Evolutionary conservation across 2,113 vertebrate genomes (phyloP).

Genomic region (Xiphophorus hellerii): DNA sequence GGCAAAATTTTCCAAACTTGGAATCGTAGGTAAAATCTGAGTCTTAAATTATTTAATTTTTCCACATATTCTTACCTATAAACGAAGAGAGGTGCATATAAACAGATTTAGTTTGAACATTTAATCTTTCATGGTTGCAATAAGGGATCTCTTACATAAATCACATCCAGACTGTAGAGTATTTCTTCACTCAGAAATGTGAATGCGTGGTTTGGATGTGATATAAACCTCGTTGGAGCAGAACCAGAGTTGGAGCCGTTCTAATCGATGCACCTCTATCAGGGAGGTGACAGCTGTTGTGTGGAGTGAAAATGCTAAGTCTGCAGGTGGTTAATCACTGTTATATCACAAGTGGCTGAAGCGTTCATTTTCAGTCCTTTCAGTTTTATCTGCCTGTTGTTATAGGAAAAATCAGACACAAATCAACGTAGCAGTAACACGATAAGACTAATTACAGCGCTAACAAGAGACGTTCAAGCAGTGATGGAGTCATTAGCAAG

Average conservation of each 20-base stretch:
- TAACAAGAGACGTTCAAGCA: not conserved
- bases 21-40: too few relatives aligned
- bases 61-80: not conserved
- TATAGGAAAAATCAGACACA: not conserved
- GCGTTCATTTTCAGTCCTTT: not conserved
- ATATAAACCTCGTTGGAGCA: not conserved
- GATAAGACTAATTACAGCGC: not conserved
- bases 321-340: slow-evolving; percentile 5
- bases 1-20: too few relatives aligned
- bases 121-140: too few relatives aligned
- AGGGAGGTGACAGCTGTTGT: not conserved
- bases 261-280: not conserved
- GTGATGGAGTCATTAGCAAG: not conserved
- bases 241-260: not conserved
- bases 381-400: not conserved
- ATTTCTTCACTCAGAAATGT: not conserved
- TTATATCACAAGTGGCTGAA: not conserved
- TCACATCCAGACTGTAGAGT: not conserved
- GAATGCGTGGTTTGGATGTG: not conserved
- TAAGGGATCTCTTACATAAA: not conserved
- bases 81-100: too few relatives aligned
- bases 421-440: not conserved
- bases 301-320: not conserved
- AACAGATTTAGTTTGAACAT: too few relatives aligned
- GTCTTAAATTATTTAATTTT: not conserved